Evolutionary conservation across 2,797 vertebrate species (phyloP), one percentile per base, ranked within the genome.

Genomic region (Parotocinclus haroldoi): DNA sequence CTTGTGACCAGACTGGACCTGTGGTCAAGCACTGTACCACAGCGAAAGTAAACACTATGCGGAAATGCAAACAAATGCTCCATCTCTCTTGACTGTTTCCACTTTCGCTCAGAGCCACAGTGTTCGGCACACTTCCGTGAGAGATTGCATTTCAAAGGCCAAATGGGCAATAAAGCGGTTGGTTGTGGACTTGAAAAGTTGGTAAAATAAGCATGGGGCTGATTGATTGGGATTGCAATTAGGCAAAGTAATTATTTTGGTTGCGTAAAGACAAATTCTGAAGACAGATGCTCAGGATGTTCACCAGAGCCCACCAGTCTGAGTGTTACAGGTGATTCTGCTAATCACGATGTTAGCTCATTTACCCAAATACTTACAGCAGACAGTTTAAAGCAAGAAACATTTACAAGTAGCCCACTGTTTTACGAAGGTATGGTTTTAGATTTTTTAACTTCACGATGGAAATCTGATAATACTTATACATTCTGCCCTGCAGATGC

Each of bases 41-140:
- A 76, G 66, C 42, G 66, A 71, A 79, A 63, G 76, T 86, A 89
- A 89, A 87, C 85, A 86, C 68, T 61, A 76, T 64, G 77, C 78
- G 79, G 84, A 81, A 89, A 90, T 85, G 85, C 81, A 87, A 89
- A 90, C 86, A 87, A 83, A 83, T 78, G 79, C 70, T 73, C 72
- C 72, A 1, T 64, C 68, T 76, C 72, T 71, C 76, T 74, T 71
- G 66, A 67, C 74, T 76, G 77, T 75, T 81, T 78, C 82, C 69
- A 44, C 71, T 78, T 73, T 75, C 69, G 69, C 58, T 79, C 40
- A 64, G 72, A 62, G 62, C 65, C 36, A 66, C 49, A 74, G 76
- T 75, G 50, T 70, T 40, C 57, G 64, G 53, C 51, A 79, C 11
- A 69, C 80, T 82, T 81, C 65, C 75, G 54, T 18, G 56, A 63